phyloP scores from a whole-genome alignment of 2,113 vertebrate genomes.

The Morone chrysops region DNA sequence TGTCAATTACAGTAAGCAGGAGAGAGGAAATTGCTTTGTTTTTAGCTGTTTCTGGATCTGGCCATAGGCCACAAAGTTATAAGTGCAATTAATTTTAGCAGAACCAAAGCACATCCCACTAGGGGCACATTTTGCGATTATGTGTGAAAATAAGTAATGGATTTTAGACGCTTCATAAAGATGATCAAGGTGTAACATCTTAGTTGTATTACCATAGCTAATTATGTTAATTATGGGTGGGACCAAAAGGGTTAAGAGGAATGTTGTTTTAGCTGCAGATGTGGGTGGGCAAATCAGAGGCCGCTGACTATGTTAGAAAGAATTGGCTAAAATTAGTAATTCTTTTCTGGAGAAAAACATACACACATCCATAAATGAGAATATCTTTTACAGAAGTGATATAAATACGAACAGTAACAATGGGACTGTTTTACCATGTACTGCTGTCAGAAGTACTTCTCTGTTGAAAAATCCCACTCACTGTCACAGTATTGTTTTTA shows the following conservation, averaged over 20 bases:
- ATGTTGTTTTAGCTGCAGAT: background rate
- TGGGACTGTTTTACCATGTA: background rate
- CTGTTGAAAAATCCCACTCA: background rate
- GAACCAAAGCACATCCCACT: constrained; percentile 6
- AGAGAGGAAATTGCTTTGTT: background rate
- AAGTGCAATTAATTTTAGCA: constrained; percentile 6
- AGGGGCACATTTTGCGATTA: background rate
- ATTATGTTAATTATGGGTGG: background rate
- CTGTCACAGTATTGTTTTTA: background rate
- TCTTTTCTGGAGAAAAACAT: background rate
- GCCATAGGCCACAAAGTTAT: constrained; percentile 9
- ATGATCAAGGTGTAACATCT: background rate
- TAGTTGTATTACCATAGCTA: background rate
- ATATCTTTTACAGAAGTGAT: background rate
- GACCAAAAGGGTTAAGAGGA: background rate
- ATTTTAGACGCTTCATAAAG: constrained; percentile 1
- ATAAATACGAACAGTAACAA: background rate
- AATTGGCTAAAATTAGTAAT: background rate
- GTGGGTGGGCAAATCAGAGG: background rate
- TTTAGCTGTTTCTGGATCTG: constrained; percentile 25
- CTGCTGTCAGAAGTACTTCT: background rate
- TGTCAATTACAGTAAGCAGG: constrained; percentile 8
- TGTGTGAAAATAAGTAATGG: background rate
- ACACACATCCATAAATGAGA: background rate
- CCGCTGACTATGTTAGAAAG: background rate